phyloP scores from a whole-genome alignment of 2,113 vertebrate genomes.

The rat (Rattus norvegicus) region DNA sequence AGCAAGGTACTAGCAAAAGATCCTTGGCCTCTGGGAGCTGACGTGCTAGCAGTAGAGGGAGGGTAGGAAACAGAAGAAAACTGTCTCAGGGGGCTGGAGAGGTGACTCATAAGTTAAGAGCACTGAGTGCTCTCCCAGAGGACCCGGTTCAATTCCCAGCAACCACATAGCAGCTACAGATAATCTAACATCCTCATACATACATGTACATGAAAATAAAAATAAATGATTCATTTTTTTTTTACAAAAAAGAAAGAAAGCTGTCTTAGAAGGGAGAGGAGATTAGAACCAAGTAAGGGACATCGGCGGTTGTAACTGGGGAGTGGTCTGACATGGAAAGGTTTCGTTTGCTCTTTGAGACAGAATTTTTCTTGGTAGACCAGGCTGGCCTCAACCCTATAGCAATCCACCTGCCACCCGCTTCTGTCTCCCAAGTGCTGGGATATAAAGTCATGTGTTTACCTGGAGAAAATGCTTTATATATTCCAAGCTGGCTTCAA shows the following conservation, averaged over 20 bases:
- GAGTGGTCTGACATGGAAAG: neutral
- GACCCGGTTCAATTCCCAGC: no score
- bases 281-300: neutral
- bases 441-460: neutral
- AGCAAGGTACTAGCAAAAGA: conserved; percentile 43
- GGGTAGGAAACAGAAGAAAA: neutral
- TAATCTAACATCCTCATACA: no score
- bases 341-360: neutral
- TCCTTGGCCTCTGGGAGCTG: neutral
- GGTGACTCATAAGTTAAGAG: no score
- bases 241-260: neutral
- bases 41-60: neutral
- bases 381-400: neutral
- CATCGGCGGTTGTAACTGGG: neutral
- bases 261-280: neutral
- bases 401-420: neutral
- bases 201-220: no score
- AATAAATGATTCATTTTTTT: neutral
- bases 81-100: neutral
- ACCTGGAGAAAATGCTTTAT: neutral
- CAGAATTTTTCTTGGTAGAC: neutral
- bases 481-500: neutral
- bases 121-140: no score
- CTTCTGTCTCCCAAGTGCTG: neutral
- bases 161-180: no score